Conservation (phyloP, 2,888 invertebrate species). For the Drosophila yooni region DNA sequence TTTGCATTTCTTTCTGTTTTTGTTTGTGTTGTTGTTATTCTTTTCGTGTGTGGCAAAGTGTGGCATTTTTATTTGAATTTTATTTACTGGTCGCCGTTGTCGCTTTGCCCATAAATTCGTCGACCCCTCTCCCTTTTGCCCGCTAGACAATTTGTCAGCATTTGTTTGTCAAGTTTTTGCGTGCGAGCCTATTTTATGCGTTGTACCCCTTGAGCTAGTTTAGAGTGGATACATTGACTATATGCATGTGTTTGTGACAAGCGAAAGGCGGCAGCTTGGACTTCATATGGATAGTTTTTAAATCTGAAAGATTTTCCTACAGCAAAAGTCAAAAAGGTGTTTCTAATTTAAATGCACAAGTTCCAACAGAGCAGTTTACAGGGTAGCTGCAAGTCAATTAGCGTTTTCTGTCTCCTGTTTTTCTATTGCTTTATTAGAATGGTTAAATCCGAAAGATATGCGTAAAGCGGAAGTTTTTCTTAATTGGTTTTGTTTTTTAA, state of each 20-base stretch:
- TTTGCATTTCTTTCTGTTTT: constrained; percentile 21
- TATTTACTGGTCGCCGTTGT: constrained; percentile 65
- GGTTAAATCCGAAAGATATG: not conserved
- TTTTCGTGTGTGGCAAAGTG: constrained; percentile 34
- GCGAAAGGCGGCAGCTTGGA: too few relatives aligned
- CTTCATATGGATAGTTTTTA: too few relatives aligned
- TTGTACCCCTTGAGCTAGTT: not conserved
- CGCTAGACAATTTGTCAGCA: constrained; percentile 64
- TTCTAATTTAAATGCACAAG: not conserved
- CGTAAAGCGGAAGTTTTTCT: not conserved
- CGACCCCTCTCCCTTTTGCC: not conserved
- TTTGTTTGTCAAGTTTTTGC: constrained; percentile 56
- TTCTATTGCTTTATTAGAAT: constrained; percentile 5
- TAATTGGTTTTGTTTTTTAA: not conserved
- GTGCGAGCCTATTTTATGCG: constrained; percentile 14
- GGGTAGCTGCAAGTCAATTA: not conserved
- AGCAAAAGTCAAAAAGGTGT: not conserved
- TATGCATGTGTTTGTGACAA: not conserved
- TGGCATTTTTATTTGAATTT: constrained; percentile 80
- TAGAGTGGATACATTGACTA: not conserved
- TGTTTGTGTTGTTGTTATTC: constrained; percentile 5
- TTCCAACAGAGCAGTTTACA: not conserved
- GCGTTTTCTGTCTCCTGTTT: not conserved
- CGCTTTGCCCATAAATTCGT: constrained; percentile 67
- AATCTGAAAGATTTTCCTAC: not conserved